Evolutionary conservation across 2,113 vertebrate species (phyloP), one percentile per base, ranked within the genome.

Genomic region (Melanerpes aurifrons): DNA sequence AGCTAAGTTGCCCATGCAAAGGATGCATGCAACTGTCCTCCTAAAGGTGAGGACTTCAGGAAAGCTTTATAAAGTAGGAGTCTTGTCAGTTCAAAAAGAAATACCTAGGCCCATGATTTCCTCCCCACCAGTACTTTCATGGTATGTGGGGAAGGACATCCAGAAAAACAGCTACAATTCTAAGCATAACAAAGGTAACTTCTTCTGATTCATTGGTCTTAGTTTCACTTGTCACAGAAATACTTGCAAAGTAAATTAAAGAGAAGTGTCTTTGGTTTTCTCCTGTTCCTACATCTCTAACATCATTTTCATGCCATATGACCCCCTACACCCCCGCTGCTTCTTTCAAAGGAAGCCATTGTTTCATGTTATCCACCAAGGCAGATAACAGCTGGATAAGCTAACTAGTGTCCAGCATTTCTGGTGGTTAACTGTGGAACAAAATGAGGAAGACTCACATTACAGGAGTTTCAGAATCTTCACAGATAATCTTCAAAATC

Each of bases 401-500:
- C 10, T 32, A 63, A 59, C 40, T 77, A 92, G 56, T 16, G 43
- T 86, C 75, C 92, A 93, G 79, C 72, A 79, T 77, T 87, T 94
- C 61, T 80, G 72, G 28, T 82, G 78, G 78, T 50, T 45, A 90
- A 94, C 90, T 86, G 90, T 88, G 88, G 62, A 94, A 92, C 58
- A 92, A 95, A 95, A 61, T 4, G 15, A 89, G 66, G 62, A 93
- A 86, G 72, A 91, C 85, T 92, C 87, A 90, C 82, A 82, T 90
- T 92, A 93, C 86, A 89, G 84, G 83, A 74, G 87, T 89, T 86
- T 89, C 87, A 89, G 82, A 89, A 82, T 95, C 87, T 93, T 91
- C 94, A 93, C 18, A 93, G 89, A 79, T 62, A 73, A 73, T 89
- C 93, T 94, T 95, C 90, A 93, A 93, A 92, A 85, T 35, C 85